Evolutionary conservation across 2,797 vertebrate genomes (phyloP).

Genomic region (Channa striata): DNA sequence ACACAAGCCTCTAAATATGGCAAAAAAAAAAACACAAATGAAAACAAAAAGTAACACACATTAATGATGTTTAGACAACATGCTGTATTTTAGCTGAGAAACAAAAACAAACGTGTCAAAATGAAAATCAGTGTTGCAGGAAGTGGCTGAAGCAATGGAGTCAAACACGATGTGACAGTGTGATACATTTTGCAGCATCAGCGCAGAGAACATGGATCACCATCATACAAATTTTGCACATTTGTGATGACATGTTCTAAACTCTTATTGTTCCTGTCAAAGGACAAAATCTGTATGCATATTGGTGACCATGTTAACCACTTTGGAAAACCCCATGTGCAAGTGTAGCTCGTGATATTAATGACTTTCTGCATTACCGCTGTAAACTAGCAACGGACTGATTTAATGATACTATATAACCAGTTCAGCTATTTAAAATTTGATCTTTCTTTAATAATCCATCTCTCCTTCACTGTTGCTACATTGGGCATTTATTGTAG

Average conservation of each 20-base stretch:
- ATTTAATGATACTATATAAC: background rate
- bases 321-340: constrained; percentile 91
- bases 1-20: constrained; percentile 85
- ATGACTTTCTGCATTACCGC: constrained; percentile 46
- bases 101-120: constrained; percentile 86
- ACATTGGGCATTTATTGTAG: constrained; percentile 50
- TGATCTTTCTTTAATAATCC: constrained; percentile 5
- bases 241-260: constrained; percentile 65
- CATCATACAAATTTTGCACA: constrained; percentile 89
- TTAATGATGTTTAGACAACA: constrained; percentile 81
- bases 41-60: constrained; percentile 70
- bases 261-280: constrained; percentile 57
- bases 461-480: background rate
- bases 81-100: constrained; percentile 75
- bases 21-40: constrained; percentile 60
- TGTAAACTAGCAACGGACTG: background rate
- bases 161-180: constrained; percentile 72
- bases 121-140: constrained; percentile 79
- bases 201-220: constrained; percentile 90
- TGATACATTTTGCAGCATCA: constrained; percentile 95
- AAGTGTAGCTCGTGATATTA: constrained; percentile 80
- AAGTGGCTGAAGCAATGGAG: constrained; percentile 72
- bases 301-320: constrained; percentile 87
- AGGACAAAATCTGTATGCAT: constrained; percentile 88
- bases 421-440: constrained; percentile 12